A percentile compares a stretch with the other conserved stretches of the same genome.
These are phyloP conservation scores for Ctenosaura bakeri DNA, from an alignment of 2,797 vertebrate genomes.

Conservation along the genomic window DNA sequence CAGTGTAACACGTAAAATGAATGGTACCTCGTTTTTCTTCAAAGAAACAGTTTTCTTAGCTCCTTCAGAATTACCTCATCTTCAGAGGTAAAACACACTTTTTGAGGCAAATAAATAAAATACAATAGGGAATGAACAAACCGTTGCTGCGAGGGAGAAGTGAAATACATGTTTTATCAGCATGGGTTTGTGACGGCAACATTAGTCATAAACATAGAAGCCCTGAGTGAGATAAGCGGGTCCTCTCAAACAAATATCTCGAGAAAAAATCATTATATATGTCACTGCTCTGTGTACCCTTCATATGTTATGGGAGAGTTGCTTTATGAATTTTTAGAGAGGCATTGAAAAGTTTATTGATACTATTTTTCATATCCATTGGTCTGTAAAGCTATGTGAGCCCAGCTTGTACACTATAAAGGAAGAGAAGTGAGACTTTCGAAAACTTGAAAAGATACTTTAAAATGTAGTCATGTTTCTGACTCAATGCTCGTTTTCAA, in stretches of 20 bases:
- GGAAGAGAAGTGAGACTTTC: background rate
- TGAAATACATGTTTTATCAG: constrained; percentile 35
- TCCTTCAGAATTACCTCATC: constrained; percentile 1
- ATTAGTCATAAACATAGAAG: constrained; percentile 37
- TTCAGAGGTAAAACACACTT: constrained; percentile 24
- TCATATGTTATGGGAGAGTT: constrained; percentile 34
- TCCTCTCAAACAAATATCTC: constrained; percentile 30
- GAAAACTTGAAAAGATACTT: constrained; percentile 12
- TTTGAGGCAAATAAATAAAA: constrained; percentile 17
- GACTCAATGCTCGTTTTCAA: constrained; percentile 6
- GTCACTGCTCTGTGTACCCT: constrained; percentile 13
- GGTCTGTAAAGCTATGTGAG: constrained; percentile 22
- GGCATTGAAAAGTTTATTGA: constrained; percentile 40
- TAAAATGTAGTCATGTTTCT: constrained; percentile 12
- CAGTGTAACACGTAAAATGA: background rate
- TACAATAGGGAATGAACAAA: background rate
- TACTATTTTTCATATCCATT: constrained; percentile 40
- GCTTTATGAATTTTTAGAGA: constrained; percentile 47
- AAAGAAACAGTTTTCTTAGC: background rate
- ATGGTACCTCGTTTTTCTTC: background rate
- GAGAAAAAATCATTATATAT: constrained; percentile 31
- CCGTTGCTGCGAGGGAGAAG: background rate
- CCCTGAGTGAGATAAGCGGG: constrained; percentile 43
- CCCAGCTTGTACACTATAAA: background rate
- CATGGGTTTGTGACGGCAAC: constrained; percentile 29